phyloP scores from a whole-genome alignment of 1,140 invertebrate genomes.

The Charaxes varanes region DNA sequence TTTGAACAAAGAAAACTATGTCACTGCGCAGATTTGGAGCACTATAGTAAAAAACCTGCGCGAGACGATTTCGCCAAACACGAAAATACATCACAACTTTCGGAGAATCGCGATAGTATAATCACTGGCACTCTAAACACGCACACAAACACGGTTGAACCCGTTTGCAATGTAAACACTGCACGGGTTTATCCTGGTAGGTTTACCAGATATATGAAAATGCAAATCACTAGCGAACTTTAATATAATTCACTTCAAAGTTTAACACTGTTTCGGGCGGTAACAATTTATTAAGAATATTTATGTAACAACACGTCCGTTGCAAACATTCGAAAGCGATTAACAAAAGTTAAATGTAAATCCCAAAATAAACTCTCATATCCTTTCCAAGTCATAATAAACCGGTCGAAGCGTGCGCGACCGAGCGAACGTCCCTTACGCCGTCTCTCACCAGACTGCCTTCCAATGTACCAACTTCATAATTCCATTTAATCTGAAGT shows the following conservation, averaged over 20 bases:
- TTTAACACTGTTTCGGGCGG: neutral
- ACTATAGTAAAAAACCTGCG: neutral
- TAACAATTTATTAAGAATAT: conserved; percentile 16
- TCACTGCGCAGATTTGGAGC: neutral
- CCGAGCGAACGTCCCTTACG: conserved; percentile 31
- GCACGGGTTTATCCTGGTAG: conserved; percentile 18
- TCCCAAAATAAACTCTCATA: conserved; percentile 51
- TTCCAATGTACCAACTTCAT: conserved; percentile 10
- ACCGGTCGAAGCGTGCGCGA: conserved; percentile 26
- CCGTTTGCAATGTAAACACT: conserved; percentile 38
- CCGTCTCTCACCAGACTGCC: conserved; percentile 37
- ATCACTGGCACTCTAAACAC: conserved; percentile 15
- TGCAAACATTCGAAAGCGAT: conserved; percentile 40
- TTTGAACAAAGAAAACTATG: too few species aligned
- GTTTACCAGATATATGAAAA: neutral
- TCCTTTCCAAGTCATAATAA: conserved; percentile 40
- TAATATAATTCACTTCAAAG: neutral
- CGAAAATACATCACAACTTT: conserved; percentile 15
- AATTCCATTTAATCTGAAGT: conserved; percentile 1
- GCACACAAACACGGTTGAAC: conserved; percentile 24
- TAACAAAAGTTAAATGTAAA: conserved; percentile 45
- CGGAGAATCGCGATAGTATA: conserved; percentile 14
- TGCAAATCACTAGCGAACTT: conserved; percentile 7
- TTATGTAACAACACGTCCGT: conserved; percentile 43
- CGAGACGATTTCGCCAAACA: conserved; percentile 5